These are phyloP conservation scores for Spatulosminthurus flaviceps DNA, from an alignment of 2,888 invertebrate species.

Conservation along the genomic window DNA sequence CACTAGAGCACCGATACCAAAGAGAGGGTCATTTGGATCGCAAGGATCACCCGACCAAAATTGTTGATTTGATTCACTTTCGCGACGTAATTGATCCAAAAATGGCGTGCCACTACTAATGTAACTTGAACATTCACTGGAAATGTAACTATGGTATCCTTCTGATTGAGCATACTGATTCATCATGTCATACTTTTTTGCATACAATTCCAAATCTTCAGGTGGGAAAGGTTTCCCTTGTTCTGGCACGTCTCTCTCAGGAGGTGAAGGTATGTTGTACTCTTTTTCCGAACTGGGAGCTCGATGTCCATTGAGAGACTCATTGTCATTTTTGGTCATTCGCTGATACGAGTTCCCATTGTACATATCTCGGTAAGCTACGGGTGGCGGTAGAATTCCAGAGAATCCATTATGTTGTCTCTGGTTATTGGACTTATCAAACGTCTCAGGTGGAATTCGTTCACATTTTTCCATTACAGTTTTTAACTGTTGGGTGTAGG, in stretches of 20 bases:
- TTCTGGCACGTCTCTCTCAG: slow-evolving; percentile 71
- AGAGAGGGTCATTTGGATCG: slow-evolving; percentile 59
- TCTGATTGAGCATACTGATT: slow-evolving; percentile 77
- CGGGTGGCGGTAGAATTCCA: slow-evolving; percentile 60
- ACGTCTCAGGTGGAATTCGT: slow-evolving; percentile 68
- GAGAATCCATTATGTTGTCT: slow-evolving; percentile 37
- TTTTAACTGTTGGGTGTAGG: slow-evolving; percentile 74
- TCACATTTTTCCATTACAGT: slow-evolving; percentile 77
- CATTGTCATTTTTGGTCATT: slow-evolving; percentile 71
- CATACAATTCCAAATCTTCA: slow-evolving; percentile 77
- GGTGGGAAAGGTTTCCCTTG: slow-evolving; percentile 69
- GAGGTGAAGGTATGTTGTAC: slow-evolving; percentile 76
- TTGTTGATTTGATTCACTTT: slow-evolving; percentile 66
- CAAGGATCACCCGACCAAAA: slow-evolving; percentile 54
- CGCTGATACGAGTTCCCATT: slow-evolving; percentile 62
- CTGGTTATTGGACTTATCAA: slow-evolving; percentile 43
- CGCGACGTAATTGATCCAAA: slow-evolving; percentile 72
- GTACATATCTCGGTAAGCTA: slow-evolving; percentile 67
- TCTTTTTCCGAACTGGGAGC: slow-evolving; percentile 68
- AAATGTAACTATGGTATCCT: slow-evolving; percentile 82
- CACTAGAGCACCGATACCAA: slow-evolving; percentile 59
- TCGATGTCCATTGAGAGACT: slow-evolving; percentile 62
- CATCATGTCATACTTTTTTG: slow-evolving; percentile 69
- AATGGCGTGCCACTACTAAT: slow-evolving; percentile 73
- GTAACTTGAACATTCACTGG: slow-evolving; percentile 74